Base-by-base conservation (phyloP, 2,888 invertebrate genomes). In the Drosophila lutescens region DNA sequence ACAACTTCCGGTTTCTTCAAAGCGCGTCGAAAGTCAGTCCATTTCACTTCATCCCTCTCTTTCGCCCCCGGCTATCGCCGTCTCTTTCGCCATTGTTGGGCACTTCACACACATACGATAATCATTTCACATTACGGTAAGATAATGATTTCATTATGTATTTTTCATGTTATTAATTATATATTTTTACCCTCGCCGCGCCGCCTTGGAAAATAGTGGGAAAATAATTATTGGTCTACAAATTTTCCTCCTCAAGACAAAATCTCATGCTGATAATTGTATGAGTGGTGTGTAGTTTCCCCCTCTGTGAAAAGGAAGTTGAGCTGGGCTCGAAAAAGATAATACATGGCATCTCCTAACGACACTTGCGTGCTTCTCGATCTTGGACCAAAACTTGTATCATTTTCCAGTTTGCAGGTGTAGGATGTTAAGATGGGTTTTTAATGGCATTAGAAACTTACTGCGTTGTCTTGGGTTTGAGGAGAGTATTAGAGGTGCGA, bases 131-230 rank as follows among this genome's bases (percentile, higher is more conserved):
- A 84, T 86, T 88, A 84, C 88, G 73, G 82, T 63, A 79, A 78
- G 86, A 86, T 88, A 88, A 86, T 88, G 80, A 81, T 81, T 83
- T 88, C 81, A 86, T 86, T 88, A 83, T 88, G 80, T 87, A 80
- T 87, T 85, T 87, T 87, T 82, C 85, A 77, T 87, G 88, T 88
- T 86, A 88, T 87, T 86, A 86, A 87, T 86, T 87, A 86, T 83
- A 74, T 76, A 47, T 76, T 41, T 41, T 43, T 26, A 36, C 41
- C 34, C 77, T 53, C 63, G 34, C 57, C 55, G 30, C 49, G 17
- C 15, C 46, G 56, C 43, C 54, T 66, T 43, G 62, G 60, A 63
- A 60, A 79, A 78, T 84, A 84, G 86, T 84, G 83, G 83, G 86
- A 84, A 84, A 86, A 84, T 84, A 86, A 84, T 83, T 79, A 83